Conservation (phyloP, 2,797 vertebrate genomes). For the Myotis planiceps region DNA sequence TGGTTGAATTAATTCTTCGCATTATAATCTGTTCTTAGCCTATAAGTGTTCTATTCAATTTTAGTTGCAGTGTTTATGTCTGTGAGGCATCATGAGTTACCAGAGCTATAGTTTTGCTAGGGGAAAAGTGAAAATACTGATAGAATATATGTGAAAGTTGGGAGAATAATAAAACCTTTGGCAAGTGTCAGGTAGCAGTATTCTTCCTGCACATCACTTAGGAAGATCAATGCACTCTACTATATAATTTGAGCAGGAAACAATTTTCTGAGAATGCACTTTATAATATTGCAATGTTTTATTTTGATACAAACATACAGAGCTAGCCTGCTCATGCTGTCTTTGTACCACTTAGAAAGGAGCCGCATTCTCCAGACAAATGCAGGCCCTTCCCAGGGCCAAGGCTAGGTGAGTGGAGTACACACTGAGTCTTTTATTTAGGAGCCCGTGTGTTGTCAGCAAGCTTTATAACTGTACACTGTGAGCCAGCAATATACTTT, state of each 20-base stretch:
- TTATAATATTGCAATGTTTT: not conserved
- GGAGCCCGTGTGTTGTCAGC: not conserved
- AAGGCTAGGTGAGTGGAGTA: too few relatives aligned
- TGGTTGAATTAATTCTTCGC: not conserved
- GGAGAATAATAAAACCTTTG: not conserved
- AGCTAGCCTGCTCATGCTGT: not conserved
- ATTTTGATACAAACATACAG: not conserved
- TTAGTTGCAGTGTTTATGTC: not conserved
- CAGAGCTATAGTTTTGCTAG: not conserved
- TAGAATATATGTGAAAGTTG: not conserved
- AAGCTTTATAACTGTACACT: not conserved
- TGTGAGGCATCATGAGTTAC: not conserved
- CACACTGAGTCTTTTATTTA: not conserved
- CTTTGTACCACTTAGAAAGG: not conserved
- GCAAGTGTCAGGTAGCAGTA: not conserved
- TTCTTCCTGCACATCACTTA: not conserved
- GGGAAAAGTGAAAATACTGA: not conserved
- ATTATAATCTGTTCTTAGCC: not conserved
- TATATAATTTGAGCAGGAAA: not conserved
- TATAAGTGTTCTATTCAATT: not conserved
- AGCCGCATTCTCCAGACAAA: not conserved
- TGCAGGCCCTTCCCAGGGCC: not conserved
- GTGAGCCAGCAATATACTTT: not conserved
- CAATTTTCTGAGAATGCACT: not conserved
- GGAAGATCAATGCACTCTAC: not conserved